Conservation (phyloP, 2,113 vertebrate species). For the Tupaia tana region DNA sequence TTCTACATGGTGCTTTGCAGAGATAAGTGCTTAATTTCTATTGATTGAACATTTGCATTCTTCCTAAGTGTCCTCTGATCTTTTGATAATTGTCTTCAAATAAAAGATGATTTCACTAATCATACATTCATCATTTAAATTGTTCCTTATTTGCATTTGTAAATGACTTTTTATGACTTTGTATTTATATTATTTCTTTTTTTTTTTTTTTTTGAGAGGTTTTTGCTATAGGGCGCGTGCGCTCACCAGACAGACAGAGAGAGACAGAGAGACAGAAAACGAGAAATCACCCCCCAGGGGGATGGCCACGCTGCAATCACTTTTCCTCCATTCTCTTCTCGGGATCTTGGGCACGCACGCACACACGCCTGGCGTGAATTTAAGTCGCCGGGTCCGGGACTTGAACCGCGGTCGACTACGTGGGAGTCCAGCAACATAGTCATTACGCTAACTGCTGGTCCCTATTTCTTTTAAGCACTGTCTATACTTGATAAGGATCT, state of each 20-base stretch:
- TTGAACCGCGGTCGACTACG: too few relatives aligned
- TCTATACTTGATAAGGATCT: not conserved
- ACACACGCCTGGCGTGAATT: too few relatives aligned
- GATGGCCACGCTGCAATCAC: too few relatives aligned
- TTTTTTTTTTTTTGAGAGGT: too few relatives aligned
- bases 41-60: slow-evolving; percentile 47
- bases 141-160: slow-evolving; percentile 57
- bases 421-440: too few relatives aligned
- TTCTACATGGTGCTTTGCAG: not conserved
- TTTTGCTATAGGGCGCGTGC: too few relatives aligned
- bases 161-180: slow-evolving; percentile 32
- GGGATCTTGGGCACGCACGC: too few relatives aligned
- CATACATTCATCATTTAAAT: slow-evolving; percentile 61
- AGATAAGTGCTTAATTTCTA: slow-evolving; percentile 45
- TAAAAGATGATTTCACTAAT: slow-evolving; percentile 68
- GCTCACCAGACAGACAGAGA: too few relatives aligned
- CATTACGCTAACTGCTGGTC: not conserved
- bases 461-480: slow-evolving; percentile 50
- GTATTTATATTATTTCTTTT: slow-evolving; percentile 51
- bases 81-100: slow-evolving; percentile 65
- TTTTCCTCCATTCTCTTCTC: too few relatives aligned
- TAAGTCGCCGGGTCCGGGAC: too few relatives aligned
- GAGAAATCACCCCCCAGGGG: too few relatives aligned
- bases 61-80: slow-evolving; percentile 55
- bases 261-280: too few relatives aligned